Conservation (phyloP, 2,113 vertebrate genomes). For the Mormyrus lacerda region DNA sequence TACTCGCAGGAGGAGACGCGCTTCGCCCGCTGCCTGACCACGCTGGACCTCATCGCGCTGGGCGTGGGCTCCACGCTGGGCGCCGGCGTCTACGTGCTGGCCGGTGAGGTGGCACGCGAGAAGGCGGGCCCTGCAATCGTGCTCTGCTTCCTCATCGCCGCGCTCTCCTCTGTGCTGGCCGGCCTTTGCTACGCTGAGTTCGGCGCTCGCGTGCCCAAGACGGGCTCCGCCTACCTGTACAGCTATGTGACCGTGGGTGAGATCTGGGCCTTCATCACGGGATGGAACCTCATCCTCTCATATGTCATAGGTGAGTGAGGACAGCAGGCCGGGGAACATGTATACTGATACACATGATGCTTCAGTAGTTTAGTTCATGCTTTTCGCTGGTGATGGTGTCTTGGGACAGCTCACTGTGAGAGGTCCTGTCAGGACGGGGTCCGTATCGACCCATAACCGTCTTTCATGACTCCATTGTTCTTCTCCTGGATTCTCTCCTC, state of each 20-base stretch:
- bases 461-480: not conserved
- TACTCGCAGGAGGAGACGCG: slow-evolving; percentile 61
- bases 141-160: slow-evolving; percentile 86
- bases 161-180: slow-evolving; percentile 84
- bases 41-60: slow-evolving; percentile 81
- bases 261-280: slow-evolving; percentile 93
- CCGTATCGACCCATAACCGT: not conserved
- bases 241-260: slow-evolving; percentile 94
- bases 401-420: too few species aligned
- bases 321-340: not conserved
- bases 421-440: not conserved
- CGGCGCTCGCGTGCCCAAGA: slow-evolving; percentile 86
- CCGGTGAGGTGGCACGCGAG: slow-evolving; percentile 82
- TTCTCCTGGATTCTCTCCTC: too few species aligned
- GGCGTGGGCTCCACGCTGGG: slow-evolving; percentile 90
- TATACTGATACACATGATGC: not conserved
- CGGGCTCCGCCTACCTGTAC: slow-evolving; percentile 91
- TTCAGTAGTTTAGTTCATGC: not conserved
- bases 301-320: slow-evolving; percentile 79
- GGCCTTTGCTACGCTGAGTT: slow-evolving; percentile 95
- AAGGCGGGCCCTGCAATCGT: slow-evolving; percentile 85
- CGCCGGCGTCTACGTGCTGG: slow-evolving; percentile 85
- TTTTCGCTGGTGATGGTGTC: not conserved
- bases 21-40: slow-evolving; percentile 85
- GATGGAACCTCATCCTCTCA: slow-evolving; percentile 96